Conservation (phyloP, 2,888 invertebrate species). For the Nasonovia ribisnigri region DNA sequence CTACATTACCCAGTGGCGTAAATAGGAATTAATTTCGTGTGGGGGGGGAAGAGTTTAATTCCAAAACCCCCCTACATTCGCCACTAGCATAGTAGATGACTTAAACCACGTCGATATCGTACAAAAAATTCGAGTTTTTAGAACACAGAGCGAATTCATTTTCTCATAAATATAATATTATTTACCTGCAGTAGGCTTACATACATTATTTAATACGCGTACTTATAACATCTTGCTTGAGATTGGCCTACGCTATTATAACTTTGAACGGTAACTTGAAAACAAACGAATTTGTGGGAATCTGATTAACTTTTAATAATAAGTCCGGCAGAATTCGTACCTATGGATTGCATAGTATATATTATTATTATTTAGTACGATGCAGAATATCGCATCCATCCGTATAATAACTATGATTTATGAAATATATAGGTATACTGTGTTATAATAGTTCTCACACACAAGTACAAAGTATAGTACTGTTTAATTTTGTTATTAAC, state of each 20-base stretch:
- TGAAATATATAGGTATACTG: not conserved
- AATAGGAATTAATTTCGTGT: too few relatives aligned
- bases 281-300: slow-evolving; percentile 12
- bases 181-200: not conserved
- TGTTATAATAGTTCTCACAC: not conserved
- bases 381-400: not conserved
- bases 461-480: not conserved
- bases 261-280: not conserved
- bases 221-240: not conserved
- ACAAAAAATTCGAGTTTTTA: not conserved
- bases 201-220: not conserved
- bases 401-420: not conserved
- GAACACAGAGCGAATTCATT: not conserved
- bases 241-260: not conserved
- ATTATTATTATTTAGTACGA: not conserved
- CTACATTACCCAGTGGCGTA: too few relatives aligned
- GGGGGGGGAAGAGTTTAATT: too few relatives aligned
- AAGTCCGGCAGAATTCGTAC: not conserved
- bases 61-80: too few relatives aligned
- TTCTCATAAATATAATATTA: not conserved
- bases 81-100: too few relatives aligned
- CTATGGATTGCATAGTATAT: not conserved
- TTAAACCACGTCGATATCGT: not conserved
- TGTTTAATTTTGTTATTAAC: not conserved
- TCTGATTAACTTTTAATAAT: not conserved